Evolutionary conservation across 2,888 invertebrate species (phyloP), one percentile per base, ranked within the genome.

Genomic region (Drosophila prostipennis): DNA sequence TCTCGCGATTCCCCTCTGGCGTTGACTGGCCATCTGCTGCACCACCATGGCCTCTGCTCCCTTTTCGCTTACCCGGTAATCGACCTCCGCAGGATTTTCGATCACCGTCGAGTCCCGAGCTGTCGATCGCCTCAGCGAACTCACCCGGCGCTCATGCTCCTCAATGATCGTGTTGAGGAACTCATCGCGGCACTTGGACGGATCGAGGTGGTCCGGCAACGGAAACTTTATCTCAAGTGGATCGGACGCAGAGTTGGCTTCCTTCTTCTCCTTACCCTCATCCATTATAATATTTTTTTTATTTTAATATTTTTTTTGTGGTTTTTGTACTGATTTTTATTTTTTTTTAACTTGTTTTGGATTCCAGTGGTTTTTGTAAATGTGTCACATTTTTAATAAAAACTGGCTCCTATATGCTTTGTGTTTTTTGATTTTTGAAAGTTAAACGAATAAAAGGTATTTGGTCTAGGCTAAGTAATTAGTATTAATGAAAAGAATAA

Each of bases 181-280:
- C 10, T 37, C 60, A 58, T 61, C 60, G 4, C 60, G 59, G 16
- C 60, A 61, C n/a, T 32, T 0, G 10, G 60, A 45, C 13, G 37
- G 60, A 32, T 61, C 60, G 6, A 37, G 11, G 3, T 57, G 56
- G 5, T 61, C 58, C 29, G 45, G 45, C 59, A 61, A 13, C 6
- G 60, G 60, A 7, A 61, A 60, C 11, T 45, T 11, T 6, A 60
- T 13, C 1, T 32, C 45, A 10, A 5, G 32, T 11, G 32, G 19
- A 13, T 56, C 43, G 36, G 19, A 11, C 0, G 1, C 5, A 2
- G 2, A 8, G 6, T 4, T 6, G 11, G 19, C 2, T 48, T 16
- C 37, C 6, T 0, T 3, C 1, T 39, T 16, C 2, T 16, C 7
- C 16, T 10, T 11, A 5, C 7, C n/a, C 0, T 19, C n/a, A 16